These are phyloP conservation scores for Zaprionus inermis DNA, from an alignment of 1,140 invertebrate species.

Conservation along the genomic window DNA sequence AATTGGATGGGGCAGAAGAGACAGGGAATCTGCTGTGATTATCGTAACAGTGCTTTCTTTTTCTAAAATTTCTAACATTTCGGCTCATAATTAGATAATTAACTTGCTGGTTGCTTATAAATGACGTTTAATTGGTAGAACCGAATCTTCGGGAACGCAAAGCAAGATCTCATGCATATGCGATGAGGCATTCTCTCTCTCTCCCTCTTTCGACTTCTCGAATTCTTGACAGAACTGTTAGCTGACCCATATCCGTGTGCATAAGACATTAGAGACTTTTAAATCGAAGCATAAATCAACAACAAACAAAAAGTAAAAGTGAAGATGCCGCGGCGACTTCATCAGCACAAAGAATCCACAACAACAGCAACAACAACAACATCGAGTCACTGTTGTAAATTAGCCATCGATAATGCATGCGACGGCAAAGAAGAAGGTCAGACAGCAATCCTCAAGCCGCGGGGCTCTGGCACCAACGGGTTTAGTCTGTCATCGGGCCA, in stretches of 20 bases:
- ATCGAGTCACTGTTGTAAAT: slow-evolving; percentile 1
- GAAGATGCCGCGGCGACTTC: slow-evolving; percentile 23
- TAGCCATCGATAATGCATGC: slow-evolving; percentile 35
- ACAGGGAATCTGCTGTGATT: slow-evolving; percentile 17
- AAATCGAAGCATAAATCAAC: slow-evolving; percentile 23
- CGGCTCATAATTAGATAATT: slow-evolving; percentile 43
- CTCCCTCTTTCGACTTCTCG: slow-evolving; percentile 11
- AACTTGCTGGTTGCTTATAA: slow-evolving; percentile 17
- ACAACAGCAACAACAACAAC: slow-evolving; percentile 3
- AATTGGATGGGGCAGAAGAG: not conserved
- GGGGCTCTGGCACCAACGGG: slow-evolving; percentile 4
- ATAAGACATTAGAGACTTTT: slow-evolving; percentile 4
- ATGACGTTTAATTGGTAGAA: slow-evolving; percentile 34
- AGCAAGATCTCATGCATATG: slow-evolving; percentile 48
- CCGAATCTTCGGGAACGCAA: too few relatives aligned
- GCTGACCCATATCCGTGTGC: slow-evolving; percentile 39
- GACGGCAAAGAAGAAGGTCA: slow-evolving; percentile 33
- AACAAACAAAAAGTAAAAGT: slow-evolving; percentile 48
- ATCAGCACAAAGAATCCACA: slow-evolving; percentile 31
- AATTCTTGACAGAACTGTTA: slow-evolving; percentile 51
- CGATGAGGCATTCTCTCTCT: slow-evolving; percentile 29
- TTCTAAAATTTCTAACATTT: slow-evolving; percentile 36
- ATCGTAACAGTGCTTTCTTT: slow-evolving; percentile 42
- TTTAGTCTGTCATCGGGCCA: slow-evolving; percentile 28
- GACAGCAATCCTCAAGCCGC: not conserved